Evolutionary conservation across 2,888 invertebrate species (phyloP), one percentile per base, ranked within the genome.

Genomic region (Dusona sp.): DNA sequence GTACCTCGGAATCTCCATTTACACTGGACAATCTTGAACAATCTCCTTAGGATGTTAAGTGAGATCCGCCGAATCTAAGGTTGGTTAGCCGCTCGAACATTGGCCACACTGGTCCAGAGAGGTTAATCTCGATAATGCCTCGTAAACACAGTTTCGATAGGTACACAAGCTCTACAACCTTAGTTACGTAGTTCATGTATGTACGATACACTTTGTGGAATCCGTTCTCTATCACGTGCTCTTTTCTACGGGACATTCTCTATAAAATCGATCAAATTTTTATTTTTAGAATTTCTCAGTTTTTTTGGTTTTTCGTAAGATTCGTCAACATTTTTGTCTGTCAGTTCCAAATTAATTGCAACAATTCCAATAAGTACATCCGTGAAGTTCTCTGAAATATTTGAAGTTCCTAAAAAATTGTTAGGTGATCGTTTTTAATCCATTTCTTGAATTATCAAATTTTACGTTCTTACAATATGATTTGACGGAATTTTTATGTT

Each of bases 41-140:
- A 85, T 84, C 79, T 78, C 79, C 75, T 61, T 19, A 45, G 79
- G 87, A 83, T 79, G 70, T 79, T 74, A 29, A 84, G 82, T 79
- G 75, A 81, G 83, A 89, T 90, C 87, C 88, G 67, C 42, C 78
- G 89, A 89, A 90, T 91, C 89, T 90, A 84, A 77, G 85, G 82
- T 88, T 88, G 89, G 89, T 89, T 45, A 29, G 86, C 86, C 13
- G 13, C 68, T 51, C 36, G 19, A 68, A 73, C 45, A 61, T 73
- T 75, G 42, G 51, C 51, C 74, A 79, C 68, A 72, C 77, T 36
- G 70, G 29, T 64, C 72, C 67, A n/a, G 65, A 54, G 81, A 84
- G 88, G 90, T 90, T 92, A 91, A 92, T 91, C 90, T 88, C 87
- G 85, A 88, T 91, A 92, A 91, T 91, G 89, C 89, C 89, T 91